Evolutionary conservation across 2,888 invertebrate genomes (phyloP).

Genomic region (Acleris laterana): DNA sequence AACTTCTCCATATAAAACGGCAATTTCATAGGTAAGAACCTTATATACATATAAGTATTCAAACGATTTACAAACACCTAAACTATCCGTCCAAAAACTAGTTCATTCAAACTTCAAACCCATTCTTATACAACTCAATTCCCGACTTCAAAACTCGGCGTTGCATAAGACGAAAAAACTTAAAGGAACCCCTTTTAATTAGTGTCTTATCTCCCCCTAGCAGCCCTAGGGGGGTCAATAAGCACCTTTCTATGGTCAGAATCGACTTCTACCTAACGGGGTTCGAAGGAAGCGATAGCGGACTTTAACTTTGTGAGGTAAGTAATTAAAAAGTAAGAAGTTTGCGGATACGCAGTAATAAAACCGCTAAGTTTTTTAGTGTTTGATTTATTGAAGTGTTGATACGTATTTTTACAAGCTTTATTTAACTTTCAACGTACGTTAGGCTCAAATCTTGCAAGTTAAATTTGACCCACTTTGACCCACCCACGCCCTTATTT

Average conservation of each 20-base stretch:
- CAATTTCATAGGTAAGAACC: too few species aligned
- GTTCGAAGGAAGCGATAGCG: constrained; percentile 16
- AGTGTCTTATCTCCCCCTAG: constrained; percentile 72
- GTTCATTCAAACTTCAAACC: background rate
- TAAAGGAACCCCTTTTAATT: constrained; percentile 63
- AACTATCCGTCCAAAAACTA: background rate
- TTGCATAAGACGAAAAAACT: constrained; percentile 31
- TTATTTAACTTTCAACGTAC: too few species aligned
- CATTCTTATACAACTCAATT: background rate
- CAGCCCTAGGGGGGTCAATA: constrained; percentile 68
- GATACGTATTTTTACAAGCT: too few species aligned
- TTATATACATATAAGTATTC: too few species aligned
- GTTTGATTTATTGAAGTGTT: background rate
- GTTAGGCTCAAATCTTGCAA: too few species aligned
- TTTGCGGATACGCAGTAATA: background rate
- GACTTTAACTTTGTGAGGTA: constrained; percentile 8
- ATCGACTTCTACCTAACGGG: constrained; percentile 61
- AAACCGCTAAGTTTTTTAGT: background rate
- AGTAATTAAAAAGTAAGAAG: constrained; percentile 5
- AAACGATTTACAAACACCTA: too few species aligned
- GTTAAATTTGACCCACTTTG: too few species aligned
- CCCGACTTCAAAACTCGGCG: background rate
- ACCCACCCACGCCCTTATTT: too few species aligned
- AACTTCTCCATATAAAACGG: too few species aligned
- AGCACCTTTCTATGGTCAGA: constrained; percentile 73